Conservation (phyloP, 2,888 invertebrate species). For the Tinea pellionella region DNA sequence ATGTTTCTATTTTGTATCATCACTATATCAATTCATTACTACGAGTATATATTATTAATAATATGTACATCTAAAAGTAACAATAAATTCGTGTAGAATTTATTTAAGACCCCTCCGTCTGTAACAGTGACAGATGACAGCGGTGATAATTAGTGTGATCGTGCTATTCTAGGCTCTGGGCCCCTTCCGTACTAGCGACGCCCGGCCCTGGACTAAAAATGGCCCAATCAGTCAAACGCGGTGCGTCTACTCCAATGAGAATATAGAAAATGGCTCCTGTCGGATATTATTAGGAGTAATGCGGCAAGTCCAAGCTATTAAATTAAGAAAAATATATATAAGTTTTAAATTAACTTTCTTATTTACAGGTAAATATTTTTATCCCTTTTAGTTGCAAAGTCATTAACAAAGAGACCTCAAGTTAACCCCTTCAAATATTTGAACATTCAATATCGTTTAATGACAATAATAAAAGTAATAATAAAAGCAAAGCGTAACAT, state of each 20-base stretch:
- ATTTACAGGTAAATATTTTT: background rate
- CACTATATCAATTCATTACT: too few relatives aligned
- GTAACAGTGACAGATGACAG: slow-evolving; percentile 34
- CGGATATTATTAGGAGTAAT: slow-evolving; percentile 6
- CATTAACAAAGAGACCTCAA: background rate
- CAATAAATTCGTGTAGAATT: slow-evolving; percentile 24
- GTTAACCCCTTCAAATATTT: background rate
- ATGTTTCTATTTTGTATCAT: too few relatives aligned
- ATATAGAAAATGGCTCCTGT: slow-evolving; percentile 1
- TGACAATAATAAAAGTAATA: background rate
- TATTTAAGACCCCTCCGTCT: slow-evolving; percentile 31
- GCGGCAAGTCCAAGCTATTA: background rate
- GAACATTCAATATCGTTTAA: background rate
- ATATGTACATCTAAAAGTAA: background rate
- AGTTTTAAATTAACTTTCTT: background rate
- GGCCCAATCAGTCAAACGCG: slow-evolving; percentile 61
- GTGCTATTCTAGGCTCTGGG: slow-evolving; percentile 44
- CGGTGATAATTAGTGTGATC: slow-evolving; percentile 60
- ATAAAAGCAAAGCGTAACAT: background rate
- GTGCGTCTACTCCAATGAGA: background rate
- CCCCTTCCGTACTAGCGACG: slow-evolving; percentile 19
- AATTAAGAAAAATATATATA: background rate
- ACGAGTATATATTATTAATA: too few relatives aligned
- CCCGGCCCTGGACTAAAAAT: slow-evolving; percentile 52
- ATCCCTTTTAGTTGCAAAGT: background rate